Evolutionary conservation across 1,140 invertebrate genomes (phyloP), one percentile per base, ranked within the genome.

Genomic region (Trichomalopsis sarcophagae): DNA sequence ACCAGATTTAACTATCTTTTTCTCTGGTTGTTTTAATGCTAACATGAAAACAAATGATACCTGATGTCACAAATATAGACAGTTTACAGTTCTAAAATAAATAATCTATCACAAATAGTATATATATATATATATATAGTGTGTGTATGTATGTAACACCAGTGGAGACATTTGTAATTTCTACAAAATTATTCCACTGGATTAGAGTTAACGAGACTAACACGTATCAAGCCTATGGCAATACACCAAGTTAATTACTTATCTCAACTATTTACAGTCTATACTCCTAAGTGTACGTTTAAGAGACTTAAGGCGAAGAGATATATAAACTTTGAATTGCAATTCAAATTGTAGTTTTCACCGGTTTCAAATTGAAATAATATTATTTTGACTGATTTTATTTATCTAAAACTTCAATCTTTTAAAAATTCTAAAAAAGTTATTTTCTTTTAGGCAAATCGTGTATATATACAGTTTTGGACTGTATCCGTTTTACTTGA

Each of bases 61-160:
- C 33, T 79, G 0, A 40, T 27, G 62, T 77, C 47, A 79, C n/a
- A 68, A 79, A 66, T 79, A 79, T 79, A 82, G 14, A 82, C 71
- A 74, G n/a, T 81, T 73, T 84, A 86, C 89, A 92, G 89, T 81
- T 84, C 89, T 92, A 93, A 76, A 92, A 92, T 92, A 93, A 92
- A 92, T 92, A 93, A 82, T 90, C 90, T 92, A 93, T 92, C 91
- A 92, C 91, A 93, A 91, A 92, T n/a, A n/a, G n/a, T n/a, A n/a
- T n/a, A n/a, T n/a, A n/a, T n/a, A 84, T 92, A 86, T 82, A 88
- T 89, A 87, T 87, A 87, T 84, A 75, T 86, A 84, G 82, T 84
- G 85, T 74, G 69, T 62, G 80, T 27, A 21, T 23, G 47, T 50
- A 9, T 55, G 5, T 17, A 55, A 55, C 55, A n/a, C 55, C 55